Evolutionary conservation across 1,140 invertebrate species (phyloP).

Genomic region (Marisa cornuarietis): DNA sequence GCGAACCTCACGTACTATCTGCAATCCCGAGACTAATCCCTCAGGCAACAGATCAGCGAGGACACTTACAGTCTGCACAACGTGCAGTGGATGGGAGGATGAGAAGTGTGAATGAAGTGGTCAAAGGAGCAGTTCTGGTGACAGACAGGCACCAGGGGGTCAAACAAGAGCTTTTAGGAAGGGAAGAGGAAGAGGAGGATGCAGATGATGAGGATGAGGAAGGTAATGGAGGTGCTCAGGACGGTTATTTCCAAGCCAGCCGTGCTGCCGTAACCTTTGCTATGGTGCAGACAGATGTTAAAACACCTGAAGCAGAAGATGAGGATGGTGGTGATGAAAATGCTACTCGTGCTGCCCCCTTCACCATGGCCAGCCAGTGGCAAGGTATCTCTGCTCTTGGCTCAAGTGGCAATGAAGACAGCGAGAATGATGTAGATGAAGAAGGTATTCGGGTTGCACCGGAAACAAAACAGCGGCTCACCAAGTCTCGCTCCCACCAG

Average conservation of each 20-base stretch:
- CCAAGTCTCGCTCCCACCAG: constrained; percentile 33
- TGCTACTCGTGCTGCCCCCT: constrained; percentile 62
- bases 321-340: constrained; percentile 61
- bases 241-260: constrained; percentile 39
- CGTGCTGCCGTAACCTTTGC: constrained; percentile 55
- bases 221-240: constrained; percentile 35
- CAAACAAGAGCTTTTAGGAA: no score
- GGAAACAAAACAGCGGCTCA: constrained; percentile 38
- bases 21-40: no score
- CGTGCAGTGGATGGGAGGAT: no score
- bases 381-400: constrained; percentile 54
- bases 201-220: constrained; percentile 33
- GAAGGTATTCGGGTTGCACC: constrained; percentile 39
- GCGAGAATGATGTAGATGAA: constrained; percentile 43
- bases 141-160: no score
- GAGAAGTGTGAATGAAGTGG: no score
- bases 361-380: constrained; percentile 64
- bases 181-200: constrained; percentile 26
- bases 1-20: no score
- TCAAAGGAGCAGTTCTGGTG: no score
- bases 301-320: constrained; percentile 43
- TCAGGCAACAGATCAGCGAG: no score
- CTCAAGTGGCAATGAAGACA: constrained; percentile 50
- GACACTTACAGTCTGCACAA: no score
- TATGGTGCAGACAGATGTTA: constrained; percentile 57